Evolutionary conservation across 2,888 invertebrate genomes (phyloP).

Genomic region (Ferdinandea cuprea): DNA sequence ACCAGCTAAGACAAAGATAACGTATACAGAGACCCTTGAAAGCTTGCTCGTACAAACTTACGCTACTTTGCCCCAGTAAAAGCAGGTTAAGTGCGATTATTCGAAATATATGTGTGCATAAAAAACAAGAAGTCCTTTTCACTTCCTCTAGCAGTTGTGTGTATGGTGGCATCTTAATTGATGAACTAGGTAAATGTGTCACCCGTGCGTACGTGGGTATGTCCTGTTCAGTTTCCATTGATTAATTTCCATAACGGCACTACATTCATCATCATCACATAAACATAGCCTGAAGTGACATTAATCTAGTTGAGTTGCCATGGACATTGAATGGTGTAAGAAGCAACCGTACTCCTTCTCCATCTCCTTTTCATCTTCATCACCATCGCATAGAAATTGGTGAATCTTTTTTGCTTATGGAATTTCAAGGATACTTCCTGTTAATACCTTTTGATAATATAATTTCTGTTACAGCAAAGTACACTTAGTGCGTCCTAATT

Average conservation of each 20-base stretch:
- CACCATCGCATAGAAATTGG: neutral
- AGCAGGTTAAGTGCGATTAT: constrained; percentile 64
- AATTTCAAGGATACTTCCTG: constrained; percentile 9
- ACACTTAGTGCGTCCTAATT: constrained; percentile 50
- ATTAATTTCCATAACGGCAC: constrained; percentile 52
- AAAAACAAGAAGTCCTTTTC: constrained; percentile 9
- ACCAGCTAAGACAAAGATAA: constrained; percentile 25
- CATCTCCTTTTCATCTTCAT: too few relatives aligned
- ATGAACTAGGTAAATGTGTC: constrained; percentile 37
- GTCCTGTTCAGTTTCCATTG: constrained; percentile 23
- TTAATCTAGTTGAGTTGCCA: constrained; percentile 42
- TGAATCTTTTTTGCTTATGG: constrained; percentile 10
- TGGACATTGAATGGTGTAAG: neutral
- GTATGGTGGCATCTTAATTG: constrained; percentile 44
- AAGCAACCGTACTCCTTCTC: neutral
- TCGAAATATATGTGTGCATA: constrained; percentile 20
- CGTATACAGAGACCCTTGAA: constrained; percentile 11
- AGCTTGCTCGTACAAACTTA: neutral
- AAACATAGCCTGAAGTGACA: constrained; percentile 57
- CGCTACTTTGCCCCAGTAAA: constrained; percentile 13
- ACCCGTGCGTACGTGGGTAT: neutral
- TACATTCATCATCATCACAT: constrained; percentile 56
- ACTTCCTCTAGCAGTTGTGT: constrained; percentile 2
- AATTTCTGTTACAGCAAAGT: neutral
- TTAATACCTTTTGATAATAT: constrained; percentile 5